Conservation (phyloP, 1,140 invertebrate species). For the Saccostrea cuccullata region DNA sequence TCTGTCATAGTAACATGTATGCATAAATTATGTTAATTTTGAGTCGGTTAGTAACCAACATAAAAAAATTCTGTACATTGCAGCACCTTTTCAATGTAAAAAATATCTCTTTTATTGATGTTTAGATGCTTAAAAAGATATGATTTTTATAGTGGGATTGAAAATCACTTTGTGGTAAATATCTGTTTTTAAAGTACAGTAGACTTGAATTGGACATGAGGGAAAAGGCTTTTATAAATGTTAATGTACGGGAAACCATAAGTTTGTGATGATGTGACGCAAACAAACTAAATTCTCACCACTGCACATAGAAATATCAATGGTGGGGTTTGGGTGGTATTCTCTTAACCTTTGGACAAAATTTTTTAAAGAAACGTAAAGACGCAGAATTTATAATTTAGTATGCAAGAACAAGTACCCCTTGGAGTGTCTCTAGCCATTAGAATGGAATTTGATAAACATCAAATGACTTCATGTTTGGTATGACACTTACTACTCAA, state of each 20-base stretch:
- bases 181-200: constrained; percentile 16
- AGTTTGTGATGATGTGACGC: not conserved
- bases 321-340: not conserved
- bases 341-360: not conserved
- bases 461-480: not conserved
- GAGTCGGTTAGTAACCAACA: not conserved
- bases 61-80: constrained; percentile 2
- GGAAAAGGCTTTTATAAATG: constrained; percentile 14
- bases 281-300: not conserved
- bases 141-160: constrained; percentile 13
- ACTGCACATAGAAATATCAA: not conserved
- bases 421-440: not conserved
- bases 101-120: constrained; percentile 22
- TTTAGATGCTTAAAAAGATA: constrained; percentile 12
- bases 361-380: not conserved
- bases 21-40: not conserved
- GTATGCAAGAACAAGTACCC: not conserved
- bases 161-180: constrained; percentile 21
- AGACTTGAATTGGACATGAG: constrained; percentile 11
- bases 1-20: constrained; percentile 10
- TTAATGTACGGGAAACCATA: constrained; percentile 1
- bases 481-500: not conserved
- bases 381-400: not conserved
- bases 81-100: not conserved
- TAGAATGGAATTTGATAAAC: not conserved